These are phyloP conservation scores for Terebella lapidaria DNA, from an alignment of 2,888 invertebrate genomes.

Conservation along the genomic window DNA sequence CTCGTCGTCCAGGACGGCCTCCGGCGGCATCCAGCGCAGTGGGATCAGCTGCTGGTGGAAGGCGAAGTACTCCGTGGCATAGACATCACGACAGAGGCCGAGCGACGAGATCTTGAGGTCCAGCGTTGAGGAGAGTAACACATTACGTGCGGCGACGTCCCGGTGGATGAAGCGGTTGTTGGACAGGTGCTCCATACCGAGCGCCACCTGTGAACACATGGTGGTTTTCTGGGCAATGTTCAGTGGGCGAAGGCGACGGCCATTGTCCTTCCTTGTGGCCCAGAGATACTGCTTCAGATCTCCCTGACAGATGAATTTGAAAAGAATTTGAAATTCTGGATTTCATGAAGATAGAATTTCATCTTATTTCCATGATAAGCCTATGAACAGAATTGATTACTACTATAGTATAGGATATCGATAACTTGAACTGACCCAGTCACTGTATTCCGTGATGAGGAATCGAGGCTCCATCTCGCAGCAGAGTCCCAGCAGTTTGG, in stretches of 20 bases:
- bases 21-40: constrained; percentile 80
- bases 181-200: constrained; percentile 75
- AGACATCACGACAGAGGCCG: constrained; percentile 75
- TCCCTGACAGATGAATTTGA: constrained; percentile 61
- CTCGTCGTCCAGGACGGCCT: constrained; percentile 84
- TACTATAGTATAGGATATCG: too few species aligned
- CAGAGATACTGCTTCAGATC: constrained; percentile 73
- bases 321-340: not conserved
- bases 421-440: constrained; percentile 82
- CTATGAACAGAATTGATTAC: too few species aligned
- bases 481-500: constrained; percentile 74
- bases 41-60: constrained; percentile 59
- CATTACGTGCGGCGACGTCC: constrained; percentile 87
- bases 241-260: constrained; percentile 61
- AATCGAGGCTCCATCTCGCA: constrained; percentile 72
- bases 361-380: too few species aligned
- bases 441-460: constrained; percentile 84
- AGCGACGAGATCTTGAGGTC: constrained; percentile 78
- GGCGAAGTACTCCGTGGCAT: constrained; percentile 83
- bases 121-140: constrained; percentile 74
- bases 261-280: constrained; percentile 58
- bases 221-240: constrained; percentile 52
- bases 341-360: too few species aligned
- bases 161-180: constrained; percentile 76
- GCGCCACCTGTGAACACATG: constrained; percentile 66